Conservation (phyloP, 92 coral and sea anemone genomes). For the Porites lobata region DNA sequence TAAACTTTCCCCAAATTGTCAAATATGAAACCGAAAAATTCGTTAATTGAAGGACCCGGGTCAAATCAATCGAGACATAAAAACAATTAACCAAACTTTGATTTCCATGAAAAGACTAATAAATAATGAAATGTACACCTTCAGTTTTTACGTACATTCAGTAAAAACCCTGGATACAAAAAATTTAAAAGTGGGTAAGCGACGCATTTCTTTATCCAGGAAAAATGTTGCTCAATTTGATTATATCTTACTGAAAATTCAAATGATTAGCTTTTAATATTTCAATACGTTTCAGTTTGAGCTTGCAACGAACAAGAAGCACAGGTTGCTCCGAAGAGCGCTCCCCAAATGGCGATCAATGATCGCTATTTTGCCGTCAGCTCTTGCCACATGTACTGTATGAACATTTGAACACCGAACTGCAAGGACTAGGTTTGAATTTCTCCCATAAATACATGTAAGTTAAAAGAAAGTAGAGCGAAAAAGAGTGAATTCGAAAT, state of each 20-base stretch:
- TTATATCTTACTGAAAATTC: too few species aligned
- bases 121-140: constrained; percentile 31
- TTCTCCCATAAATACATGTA: not conserved
- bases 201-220: not conserved
- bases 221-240: not conserved
- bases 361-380: constrained; percentile 21
- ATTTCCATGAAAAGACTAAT: too few species aligned
- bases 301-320: not conserved
- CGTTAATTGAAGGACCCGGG: not conserved
- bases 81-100: not conserved
- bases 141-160: not conserved
- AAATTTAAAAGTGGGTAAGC: not conserved
- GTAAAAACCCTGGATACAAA: not conserved
- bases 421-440: not conserved
- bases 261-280: not conserved
- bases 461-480: not conserved
- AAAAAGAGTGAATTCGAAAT: not conserved
- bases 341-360: not conserved
- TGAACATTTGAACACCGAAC: not conserved
- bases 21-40: not conserved
- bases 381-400: constrained; percentile 7
- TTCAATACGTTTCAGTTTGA: not conserved
- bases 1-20: not conserved
- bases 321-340: too few species aligned
- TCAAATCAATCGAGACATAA: not conserved